Evolutionary conservation across 53 echinoderm and acorn worm species (phyloP).

Genomic region (Mesocentrotus franciscanus): DNA sequence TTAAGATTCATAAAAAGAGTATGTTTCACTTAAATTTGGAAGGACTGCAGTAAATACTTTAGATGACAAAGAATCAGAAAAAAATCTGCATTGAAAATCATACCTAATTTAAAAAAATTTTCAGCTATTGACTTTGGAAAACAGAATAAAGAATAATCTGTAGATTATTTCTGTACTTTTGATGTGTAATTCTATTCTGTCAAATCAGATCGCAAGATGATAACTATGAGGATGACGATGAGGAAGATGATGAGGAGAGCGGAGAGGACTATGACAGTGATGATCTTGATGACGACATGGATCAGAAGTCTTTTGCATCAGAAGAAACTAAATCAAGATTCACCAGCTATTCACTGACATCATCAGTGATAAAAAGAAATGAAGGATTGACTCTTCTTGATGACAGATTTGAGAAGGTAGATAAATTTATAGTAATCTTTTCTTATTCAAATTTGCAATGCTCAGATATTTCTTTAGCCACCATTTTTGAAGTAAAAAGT

Average conservation of each 20-base stretch:
- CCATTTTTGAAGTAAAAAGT: too few relatives aligned
- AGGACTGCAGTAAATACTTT: neutral
- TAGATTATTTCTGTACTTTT: too few relatives aligned
- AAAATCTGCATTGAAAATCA: neutral
- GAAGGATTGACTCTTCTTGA: conserved; percentile 92
- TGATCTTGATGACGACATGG: conserved; percentile 63
- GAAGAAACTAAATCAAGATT: conserved; percentile 91
- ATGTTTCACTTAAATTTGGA: neutral
- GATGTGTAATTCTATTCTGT: neutral
- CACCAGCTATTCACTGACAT: conserved; percentile 92
- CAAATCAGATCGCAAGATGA: conserved; percentile 1
- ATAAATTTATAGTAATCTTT: neutral
- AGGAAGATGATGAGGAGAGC: conserved; percentile 68
- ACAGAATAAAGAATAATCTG: too few relatives aligned
- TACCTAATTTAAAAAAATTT: neutral
- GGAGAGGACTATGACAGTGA: conserved; percentile 75
- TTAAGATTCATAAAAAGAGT: neutral
- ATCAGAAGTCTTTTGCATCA: conserved; percentile 65
- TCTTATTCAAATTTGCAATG: too few relatives aligned
- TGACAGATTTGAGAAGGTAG: conserved; percentile 97
- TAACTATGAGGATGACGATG: conserved; percentile 60
- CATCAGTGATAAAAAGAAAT: conserved; percentile 90
- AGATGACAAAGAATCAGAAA: neutral
- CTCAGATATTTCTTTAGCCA: too few relatives aligned
- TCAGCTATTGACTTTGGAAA: neutral